phyloP scores from a whole-genome alignment of 1,140 invertebrate species.

The Drosophila tani region DNA sequence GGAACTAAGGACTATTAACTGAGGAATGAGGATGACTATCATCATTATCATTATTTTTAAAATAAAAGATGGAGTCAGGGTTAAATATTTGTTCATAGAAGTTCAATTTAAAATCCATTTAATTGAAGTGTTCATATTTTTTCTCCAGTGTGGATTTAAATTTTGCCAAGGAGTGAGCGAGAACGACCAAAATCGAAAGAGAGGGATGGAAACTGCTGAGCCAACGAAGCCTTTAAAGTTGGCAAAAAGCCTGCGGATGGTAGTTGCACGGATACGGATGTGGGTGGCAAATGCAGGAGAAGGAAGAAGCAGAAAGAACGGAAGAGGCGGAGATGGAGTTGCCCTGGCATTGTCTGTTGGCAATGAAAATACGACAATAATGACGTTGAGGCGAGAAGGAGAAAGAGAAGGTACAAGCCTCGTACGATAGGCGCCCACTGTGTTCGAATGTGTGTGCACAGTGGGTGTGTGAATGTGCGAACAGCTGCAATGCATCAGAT shows the following conservation, averaged over 20 bases:
- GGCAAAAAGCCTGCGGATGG: conserved; percentile 63
- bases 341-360: conserved; percentile 81
- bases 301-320: conserved; percentile 9
- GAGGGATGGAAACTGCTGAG: conserved; percentile 53
- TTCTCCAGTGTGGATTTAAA: conserved; percentile 17
- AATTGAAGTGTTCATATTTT: background rate
- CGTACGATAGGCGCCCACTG: conserved; percentile 44
- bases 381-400: conserved; percentile 50
- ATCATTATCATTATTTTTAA: too few species aligned
- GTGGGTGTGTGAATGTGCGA: conserved; percentile 12
- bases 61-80: too few species aligned
- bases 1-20: too few species aligned
- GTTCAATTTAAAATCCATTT: background rate
- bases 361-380: conserved; percentile 79
- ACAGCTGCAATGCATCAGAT: conserved; percentile 28
- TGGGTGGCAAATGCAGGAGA: conserved; percentile 38
- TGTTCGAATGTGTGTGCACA: conserved; percentile 6
- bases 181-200: conserved; percentile 2
- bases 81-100: background rate
- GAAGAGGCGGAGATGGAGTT: conserved; percentile 52
- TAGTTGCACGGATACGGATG: conserved; percentile 26
- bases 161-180: conserved; percentile 8
- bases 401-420: conserved; percentile 61
- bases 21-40: background rate
- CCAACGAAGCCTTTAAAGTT: conserved; percentile 76